Conservation (phyloP, 2,113 vertebrate genomes). For the Nyctibius bracteatus region DNA sequence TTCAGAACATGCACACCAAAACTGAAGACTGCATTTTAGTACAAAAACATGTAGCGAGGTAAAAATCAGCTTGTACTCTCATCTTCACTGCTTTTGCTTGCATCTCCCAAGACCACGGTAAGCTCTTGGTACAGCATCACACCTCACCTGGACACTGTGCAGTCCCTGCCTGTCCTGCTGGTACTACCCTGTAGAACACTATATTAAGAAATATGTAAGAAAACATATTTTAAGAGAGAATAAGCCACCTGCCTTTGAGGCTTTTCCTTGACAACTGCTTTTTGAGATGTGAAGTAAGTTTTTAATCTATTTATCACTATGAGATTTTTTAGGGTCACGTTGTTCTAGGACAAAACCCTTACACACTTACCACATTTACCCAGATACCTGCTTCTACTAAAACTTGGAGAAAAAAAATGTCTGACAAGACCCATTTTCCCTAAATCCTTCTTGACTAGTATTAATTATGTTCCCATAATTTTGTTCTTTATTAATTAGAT, state of each 20-base stretch:
- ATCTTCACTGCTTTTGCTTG: not conserved
- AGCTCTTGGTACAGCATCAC: not conserved
- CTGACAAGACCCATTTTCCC: constrained; percentile 28
- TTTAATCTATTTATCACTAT: not conserved
- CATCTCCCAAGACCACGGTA: not conserved
- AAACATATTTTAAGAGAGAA: too few relatives aligned
- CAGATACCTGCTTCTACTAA: not conserved
- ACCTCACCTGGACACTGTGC: accelerated
- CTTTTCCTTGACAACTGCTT: not conserved
- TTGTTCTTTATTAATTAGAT: constrained; percentile 14
- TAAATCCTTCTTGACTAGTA: not conserved
- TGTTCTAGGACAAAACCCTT: constrained; percentile 35
- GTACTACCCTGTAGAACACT: accelerated
- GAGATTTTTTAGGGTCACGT: not conserved
- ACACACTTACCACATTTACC: not conserved
- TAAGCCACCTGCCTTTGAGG: not conserved
- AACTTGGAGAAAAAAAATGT: not conserved
- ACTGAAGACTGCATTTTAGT: not conserved
- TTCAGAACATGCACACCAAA: not conserved
- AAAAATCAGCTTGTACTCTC: not conserved
- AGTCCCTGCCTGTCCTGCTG: not conserved
- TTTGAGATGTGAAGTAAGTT: not conserved
- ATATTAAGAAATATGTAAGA: not conserved
- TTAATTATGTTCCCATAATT: constrained; percentile 8
- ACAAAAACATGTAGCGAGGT: not conserved